Conservation (phyloP, 2,888 invertebrate species). For the Andrena chrysosceles region DNA sequence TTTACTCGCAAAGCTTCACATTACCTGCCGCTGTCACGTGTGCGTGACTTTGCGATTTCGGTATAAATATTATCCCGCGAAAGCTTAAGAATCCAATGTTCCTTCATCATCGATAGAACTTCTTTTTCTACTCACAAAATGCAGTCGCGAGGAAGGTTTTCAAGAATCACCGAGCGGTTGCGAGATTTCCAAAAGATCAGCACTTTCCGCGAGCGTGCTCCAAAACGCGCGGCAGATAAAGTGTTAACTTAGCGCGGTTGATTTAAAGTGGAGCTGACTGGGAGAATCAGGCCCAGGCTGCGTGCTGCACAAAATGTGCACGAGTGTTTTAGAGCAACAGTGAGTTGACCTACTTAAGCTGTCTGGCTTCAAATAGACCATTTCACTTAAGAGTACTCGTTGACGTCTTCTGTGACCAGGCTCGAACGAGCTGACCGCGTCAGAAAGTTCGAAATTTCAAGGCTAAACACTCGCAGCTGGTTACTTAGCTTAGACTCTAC, state of each 20-base stretch:
- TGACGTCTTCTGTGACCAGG: constrained; percentile 47
- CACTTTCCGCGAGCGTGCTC: too few species aligned
- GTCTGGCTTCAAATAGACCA: constrained; percentile 68
- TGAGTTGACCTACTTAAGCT: constrained; percentile 66
- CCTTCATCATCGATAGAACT: too few species aligned
- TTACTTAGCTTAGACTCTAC: too few species aligned
- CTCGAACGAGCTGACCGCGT: constrained; percentile 35
- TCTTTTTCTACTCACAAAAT: too few species aligned
- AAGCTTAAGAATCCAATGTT: too few species aligned
- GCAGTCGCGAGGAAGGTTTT: too few species aligned
- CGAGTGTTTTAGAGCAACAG: constrained; percentile 56
- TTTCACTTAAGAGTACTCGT: constrained; percentile 56
- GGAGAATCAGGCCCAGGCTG: constrained; percentile 54
- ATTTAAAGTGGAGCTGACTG: constrained; percentile 60
- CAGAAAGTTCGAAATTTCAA: constrained; percentile 47
- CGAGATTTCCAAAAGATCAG: too few species aligned
- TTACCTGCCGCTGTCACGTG: too few species aligned
- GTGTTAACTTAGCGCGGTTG: constrained; percentile 4
- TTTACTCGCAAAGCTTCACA: background rate
- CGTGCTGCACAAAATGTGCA: constrained; percentile 45
- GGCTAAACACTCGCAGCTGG: constrained; percentile 19
- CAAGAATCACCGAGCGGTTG: too few species aligned
- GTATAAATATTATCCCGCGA: too few species aligned
- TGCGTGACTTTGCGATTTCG: too few species aligned
- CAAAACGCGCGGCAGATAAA: too few species aligned